A percentile compares a stretch with the other conserved stretches of the same genome.
phyloP scores from a whole-genome alignment of 2,888 invertebrate genomes.

The Ptilodon capucinus region DNA sequence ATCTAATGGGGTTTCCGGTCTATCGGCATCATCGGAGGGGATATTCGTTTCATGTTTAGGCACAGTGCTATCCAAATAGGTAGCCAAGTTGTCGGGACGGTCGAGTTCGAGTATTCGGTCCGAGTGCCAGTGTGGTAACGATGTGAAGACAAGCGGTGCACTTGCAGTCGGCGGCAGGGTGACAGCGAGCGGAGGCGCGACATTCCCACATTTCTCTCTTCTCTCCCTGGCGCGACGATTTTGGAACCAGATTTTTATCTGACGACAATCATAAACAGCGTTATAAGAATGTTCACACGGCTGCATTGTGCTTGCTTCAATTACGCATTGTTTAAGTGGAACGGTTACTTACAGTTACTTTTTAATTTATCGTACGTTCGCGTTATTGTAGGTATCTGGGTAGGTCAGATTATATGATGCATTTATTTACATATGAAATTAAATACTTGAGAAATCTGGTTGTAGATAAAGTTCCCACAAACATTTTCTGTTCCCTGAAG shows the following conservation, averaged over 20 bases:
- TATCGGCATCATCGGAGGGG: slow-evolving; percentile 30
- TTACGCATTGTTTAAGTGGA: background rate
- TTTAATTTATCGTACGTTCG: no score
- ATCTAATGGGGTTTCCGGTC: slow-evolving; percentile 58
- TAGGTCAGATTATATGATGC: no score
- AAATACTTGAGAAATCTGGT: no score
- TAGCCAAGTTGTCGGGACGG: slow-evolving; percentile 1
- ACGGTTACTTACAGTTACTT: no score
- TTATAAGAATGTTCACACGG: background rate
- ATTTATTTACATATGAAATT: no score
- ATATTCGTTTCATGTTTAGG: slow-evolving; percentile 6
- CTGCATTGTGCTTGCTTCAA: background rate
- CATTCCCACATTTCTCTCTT: slow-evolving; percentile 80
- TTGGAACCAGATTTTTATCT: slow-evolving; percentile 91
- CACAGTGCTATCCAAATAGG: background rate
- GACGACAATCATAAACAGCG: slow-evolving; percentile 19
- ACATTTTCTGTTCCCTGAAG: no score
- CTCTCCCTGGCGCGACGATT: slow-evolving; percentile 89
- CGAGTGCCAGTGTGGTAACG: slow-evolving; percentile 16
- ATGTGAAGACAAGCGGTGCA: slow-evolving; percentile 10
- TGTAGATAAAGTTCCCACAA: no score
- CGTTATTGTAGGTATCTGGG: no score
- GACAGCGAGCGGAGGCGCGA: slow-evolving; percentile 60
- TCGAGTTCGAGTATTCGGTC: background rate
- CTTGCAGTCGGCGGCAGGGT: slow-evolving; percentile 57